Evolutionary conservation across 2,888 invertebrate genomes (phyloP), one percentile per base, ranked within the genome.

Genomic region (Zaprionus bogoriensis): DNA sequence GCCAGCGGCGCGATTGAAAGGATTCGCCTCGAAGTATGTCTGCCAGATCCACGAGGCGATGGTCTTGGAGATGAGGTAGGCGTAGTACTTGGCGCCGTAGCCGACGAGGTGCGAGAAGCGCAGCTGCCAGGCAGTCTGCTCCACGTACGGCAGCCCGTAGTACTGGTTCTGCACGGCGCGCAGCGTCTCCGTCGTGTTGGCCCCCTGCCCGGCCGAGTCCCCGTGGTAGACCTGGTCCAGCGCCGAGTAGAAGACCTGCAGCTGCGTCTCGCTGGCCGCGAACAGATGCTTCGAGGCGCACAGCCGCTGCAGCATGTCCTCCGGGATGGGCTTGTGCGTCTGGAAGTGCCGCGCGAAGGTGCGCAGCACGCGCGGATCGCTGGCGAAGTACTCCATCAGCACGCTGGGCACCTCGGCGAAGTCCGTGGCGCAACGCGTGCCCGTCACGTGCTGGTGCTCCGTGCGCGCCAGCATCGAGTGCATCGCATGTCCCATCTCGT

Each of bases 381-480:
- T 94, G 7, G 98, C 96, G 92, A 99, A 99, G 91, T 97, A 97
- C 92, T 99, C 99, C 98, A 99, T 98, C 14, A 99, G 92, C 62
- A 99, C 96, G n/a, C 98, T 98, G 5, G 99, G 99, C 38, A 99
- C 97, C 93, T 99, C 99, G 1, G 99, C 99, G 89, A 99, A 96
- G 92, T 99, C 99, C 3, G 99, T 99, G 71, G 97, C 94, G 89
- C 99, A 99, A 57, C 99, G 93, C 0, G 99, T 99, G 63, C 99
- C 99, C 3, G 98, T 96, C 41, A 99, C 98, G 92, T 99, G 99
- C 91, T 99, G 99, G 92, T 98, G 97, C 64, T 94, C 93, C 0
- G 99, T 98, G 67, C 98, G 93, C 2, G 97, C 99, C 74, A 99
- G 92, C 98, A 99, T 99, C 14, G 99, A 98, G 92, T 99, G 99